These are phyloP conservation scores for Leiothrix lutea DNA, from an alignment of 2,113 vertebrate genomes.

Conservation along the genomic window DNA sequence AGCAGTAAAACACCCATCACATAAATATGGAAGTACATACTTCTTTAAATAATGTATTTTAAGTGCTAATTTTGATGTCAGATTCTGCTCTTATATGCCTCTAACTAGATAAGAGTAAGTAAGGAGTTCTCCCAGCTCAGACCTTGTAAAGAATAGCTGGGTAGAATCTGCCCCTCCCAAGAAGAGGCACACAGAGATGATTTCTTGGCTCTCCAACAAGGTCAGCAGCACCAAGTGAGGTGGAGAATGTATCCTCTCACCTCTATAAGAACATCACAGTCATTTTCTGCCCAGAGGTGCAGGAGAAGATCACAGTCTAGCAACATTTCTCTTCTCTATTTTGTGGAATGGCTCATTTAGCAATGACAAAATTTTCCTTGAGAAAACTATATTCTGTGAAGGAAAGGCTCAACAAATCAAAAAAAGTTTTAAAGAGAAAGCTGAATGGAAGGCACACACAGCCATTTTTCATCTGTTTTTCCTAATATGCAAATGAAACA, in stretches of 20 bases:
- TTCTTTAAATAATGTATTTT: constrained; percentile 33
- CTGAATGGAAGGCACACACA: neutral
- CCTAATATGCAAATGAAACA: neutral
- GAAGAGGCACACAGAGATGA: neutral
- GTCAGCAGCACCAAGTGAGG: neutral
- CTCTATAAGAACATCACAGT: neutral
- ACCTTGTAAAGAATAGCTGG: neutral
- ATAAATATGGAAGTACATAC: neutral
- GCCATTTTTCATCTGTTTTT: neutral
- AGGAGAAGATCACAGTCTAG: neutral
- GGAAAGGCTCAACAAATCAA: neutral
- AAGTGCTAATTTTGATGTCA: neutral
- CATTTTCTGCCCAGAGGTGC: neutral
- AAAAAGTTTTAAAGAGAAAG: neutral
- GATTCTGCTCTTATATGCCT: neutral
- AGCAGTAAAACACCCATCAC: neutral
- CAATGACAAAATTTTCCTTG: neutral
- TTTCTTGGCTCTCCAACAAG: neutral
- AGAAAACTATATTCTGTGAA: neutral
- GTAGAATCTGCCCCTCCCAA: neutral
- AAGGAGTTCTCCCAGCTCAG: neutral
- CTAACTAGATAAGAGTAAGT: neutral
- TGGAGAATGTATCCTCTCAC: neutral
- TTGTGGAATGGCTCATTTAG: neutral
- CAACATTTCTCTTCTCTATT: neutral